Base-by-base conservation (phyloP, 35 echinoderm and acorn worm genomes). In the Apostichopus parvimensis region DNA sequence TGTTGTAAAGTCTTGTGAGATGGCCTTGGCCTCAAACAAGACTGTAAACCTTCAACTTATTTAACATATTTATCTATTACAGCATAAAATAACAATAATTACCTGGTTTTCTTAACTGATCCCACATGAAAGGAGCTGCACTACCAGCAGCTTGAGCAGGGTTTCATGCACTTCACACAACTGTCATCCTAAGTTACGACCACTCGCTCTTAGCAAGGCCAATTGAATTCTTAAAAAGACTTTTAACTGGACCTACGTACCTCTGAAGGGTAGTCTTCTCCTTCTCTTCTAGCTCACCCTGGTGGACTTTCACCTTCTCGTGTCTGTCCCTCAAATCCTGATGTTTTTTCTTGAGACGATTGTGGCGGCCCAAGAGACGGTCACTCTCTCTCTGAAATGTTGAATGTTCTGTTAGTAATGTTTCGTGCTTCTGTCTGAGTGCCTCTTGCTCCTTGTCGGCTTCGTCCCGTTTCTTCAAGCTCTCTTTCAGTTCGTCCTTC, bases 271-370 rank as follows among this genome's bases (percentile, higher is more conserved):
- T 53, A 3, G 92, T 90, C 53, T 86, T 92, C 45, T 93, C 92
- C 21, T 80, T 87, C 23, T 79, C 56, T 54, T 89, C 80, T 21
- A 98, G 83, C 45, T 93, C 83, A 26, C 52, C 87, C 28, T 95
- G 90, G n/a, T 95, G 66, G 6, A 87, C 79, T 34, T 95, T 92
- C 2, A 95, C 83, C 53, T 91, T 57, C 15, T 56, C 66, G 79
- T 98, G 96, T 56, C 88, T 91, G 57, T 91, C 90, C 28, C 92
- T 87, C 24, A 98, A 87, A 14, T 84, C 82, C 9, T 78, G 87
- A 13, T 95, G 94, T 78, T 79, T 91, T 81, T 94, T 94, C 77
- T 91, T 87, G 20, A 96, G 93, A 54, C 88, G 75, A 59, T 93
- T 86, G 61, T 95, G 92, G 25, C 88, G 56, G 11, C 92, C 81